Percentiles rank a stretch among this genome's conserved stretches.
Conservation (phyloP, 2,797 vertebrate species). For the Etheostoma nigrum region DNA sequence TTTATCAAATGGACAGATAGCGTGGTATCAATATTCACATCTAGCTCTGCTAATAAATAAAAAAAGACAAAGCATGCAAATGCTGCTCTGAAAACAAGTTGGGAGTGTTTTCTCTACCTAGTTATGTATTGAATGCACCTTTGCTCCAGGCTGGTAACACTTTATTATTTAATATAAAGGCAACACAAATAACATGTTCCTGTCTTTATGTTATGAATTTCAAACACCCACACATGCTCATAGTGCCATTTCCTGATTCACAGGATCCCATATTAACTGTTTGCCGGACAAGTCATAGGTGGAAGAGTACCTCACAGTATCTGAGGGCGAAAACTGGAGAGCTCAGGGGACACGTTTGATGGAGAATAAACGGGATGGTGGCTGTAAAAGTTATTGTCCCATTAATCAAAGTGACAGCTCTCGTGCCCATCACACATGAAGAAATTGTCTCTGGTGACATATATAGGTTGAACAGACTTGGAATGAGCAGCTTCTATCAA, state of each 20-base stretch:
- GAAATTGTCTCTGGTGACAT: conserved; percentile 63
- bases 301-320: conserved; percentile 26
- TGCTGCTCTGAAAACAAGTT: neutral
- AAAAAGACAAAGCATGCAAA: neutral
- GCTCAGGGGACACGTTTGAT: conserved; percentile 61
- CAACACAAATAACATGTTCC: neutral
- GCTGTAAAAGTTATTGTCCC: conserved; percentile 71
- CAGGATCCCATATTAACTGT: conserved; percentile 13
- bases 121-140: conserved; percentile 1
- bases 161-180: conserved; percentile 2
- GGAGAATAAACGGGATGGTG: conserved; percentile 55
- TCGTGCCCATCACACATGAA: conserved; percentile 51
- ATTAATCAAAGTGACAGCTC: conserved; percentile 76
- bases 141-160: conserved; percentile 1
- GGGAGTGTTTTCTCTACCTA: neutral
- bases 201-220: conserved; percentile 6
- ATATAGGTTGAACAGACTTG: conserved; percentile 55
- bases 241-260: neutral
- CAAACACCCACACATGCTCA: neutral
- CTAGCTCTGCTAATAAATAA: neutral
- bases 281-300: conserved; percentile 8
- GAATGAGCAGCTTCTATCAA: conserved; percentile 51
- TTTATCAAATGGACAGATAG: neutral
- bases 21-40: neutral
- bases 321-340: conserved; percentile 36